Conservation (phyloP, 2,113 vertebrate genomes). For the Corythoichthys haematopterus region DNA sequence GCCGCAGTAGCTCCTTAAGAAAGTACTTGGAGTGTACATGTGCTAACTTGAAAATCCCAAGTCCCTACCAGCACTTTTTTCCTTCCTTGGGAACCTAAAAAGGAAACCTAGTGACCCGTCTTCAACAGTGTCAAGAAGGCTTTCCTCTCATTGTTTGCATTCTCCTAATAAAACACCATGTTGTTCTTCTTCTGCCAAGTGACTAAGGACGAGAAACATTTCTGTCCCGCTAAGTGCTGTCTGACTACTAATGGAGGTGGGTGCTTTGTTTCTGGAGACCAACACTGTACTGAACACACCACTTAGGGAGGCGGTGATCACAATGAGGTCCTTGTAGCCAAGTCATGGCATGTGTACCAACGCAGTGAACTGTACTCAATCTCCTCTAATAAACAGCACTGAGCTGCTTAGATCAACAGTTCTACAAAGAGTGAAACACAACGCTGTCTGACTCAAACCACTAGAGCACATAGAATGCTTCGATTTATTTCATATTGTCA, state of each 20-base stretch:
- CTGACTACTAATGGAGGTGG: constrained; percentile 64
- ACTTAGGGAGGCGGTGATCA: constrained; percentile 58
- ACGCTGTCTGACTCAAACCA: constrained; percentile 34
- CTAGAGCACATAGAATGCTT: constrained; percentile 4
- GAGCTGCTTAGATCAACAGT: constrained; percentile 54
- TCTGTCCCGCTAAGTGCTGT: constrained; percentile 51
- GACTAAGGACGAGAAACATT: constrained; percentile 62
- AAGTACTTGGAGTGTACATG: background rate
- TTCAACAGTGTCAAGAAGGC: constrained; percentile 45
- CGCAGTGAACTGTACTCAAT: constrained; percentile 60
- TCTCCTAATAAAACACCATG: constrained; percentile 59
- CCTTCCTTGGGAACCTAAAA: constrained; percentile 48
- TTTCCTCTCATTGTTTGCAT: constrained; percentile 74
- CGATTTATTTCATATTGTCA: constrained; percentile 38
- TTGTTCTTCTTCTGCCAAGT: constrained; percentile 64
- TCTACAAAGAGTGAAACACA: constrained; percentile 51
- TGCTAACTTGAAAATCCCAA: constrained; percentile 14
- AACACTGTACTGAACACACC: constrained; percentile 60
- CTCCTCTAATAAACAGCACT: constrained; percentile 60
- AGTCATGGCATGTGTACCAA: constrained; percentile 58
- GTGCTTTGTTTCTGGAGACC: constrained; percentile 59
- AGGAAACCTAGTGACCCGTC: constrained; percentile 32
- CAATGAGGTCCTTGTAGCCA: constrained; percentile 68
- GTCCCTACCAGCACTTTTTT: constrained; percentile 14
- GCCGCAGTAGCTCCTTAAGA: too few species aligned